Base-by-base conservation (phyloP, 2,888 invertebrate species). In the Sceliomorpha sp. region DNA sequence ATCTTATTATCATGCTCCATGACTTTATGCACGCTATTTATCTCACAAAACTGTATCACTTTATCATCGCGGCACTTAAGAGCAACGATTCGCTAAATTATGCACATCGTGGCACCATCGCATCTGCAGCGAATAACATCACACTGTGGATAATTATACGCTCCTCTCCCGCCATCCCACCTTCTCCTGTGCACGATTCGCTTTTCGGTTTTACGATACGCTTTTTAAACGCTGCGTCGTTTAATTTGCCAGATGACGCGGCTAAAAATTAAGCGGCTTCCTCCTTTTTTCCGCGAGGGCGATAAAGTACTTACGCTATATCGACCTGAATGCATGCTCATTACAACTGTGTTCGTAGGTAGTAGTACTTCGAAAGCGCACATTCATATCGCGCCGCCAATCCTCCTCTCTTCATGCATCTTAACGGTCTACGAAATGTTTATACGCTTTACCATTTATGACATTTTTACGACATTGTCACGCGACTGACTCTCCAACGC, bases 71-170 rank as follows among this genome's bases (percentile, higher is more conserved):
- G n/a, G 15, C 50, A 37, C 50, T 37, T 50, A 50, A 50, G 37
- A 50, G 10, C 27, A 50, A 50, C 37, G 50, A 50, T 50, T 50
- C 17, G 29, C 37, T 50, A 50, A 50, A 37, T 50, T 50, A 50
- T 50, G 50, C 27, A 37, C 12, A 50, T 50, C 27, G 37, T 10
- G 7, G 15, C 27, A 10, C 37, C 27, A 50, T 50, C 37, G 17
- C 17, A 50, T 50, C 36, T 37, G n/a, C 37, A 24, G 9, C n/a
- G 10, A 6, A 15, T 15, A 36, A 50, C 37, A 37, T 37, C 3
- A n/a, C 37, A 50, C 37, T 27, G 27, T 10, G 37, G 34, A 37
- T 50, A 50, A 50, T 50, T 50, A 50, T 29, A 15, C 14, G 15
- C 9, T 37, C 36, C 17, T 34, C 9, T 36, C 20, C 34, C 34